Evolutionary conservation across 2,888 invertebrate species (phyloP).

Genomic region (Pandemis cinnamomeana): DNA sequence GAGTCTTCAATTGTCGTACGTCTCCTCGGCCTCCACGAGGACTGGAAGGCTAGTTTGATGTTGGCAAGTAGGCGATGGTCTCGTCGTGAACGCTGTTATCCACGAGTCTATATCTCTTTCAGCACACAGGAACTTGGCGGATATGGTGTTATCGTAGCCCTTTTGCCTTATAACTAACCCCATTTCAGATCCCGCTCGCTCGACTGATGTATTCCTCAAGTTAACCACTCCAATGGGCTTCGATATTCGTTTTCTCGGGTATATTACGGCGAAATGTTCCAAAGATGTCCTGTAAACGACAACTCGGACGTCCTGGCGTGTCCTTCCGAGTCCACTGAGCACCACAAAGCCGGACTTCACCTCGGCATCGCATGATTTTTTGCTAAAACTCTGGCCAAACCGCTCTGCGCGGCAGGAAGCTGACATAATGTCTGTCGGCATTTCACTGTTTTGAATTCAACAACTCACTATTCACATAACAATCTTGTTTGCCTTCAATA

Average conservation of each 20-base stretch:
- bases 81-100: constrained; percentile 84
- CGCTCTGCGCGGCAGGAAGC: constrained; percentile 62
- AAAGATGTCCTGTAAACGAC: constrained; percentile 86
- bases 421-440: constrained; percentile 74
- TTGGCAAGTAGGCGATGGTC: constrained; percentile 73
- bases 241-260: constrained; percentile 86
- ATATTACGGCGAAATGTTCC: constrained; percentile 87
- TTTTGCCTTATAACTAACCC: constrained; percentile 86
- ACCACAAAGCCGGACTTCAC: constrained; percentile 86
- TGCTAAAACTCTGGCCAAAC: constrained; percentile 67
- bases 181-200: constrained; percentile 74
- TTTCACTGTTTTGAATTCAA: constrained; percentile 62
- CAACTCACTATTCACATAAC: constrained; percentile 55
- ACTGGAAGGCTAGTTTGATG: constrained; percentile 84
- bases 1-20: constrained; percentile 51
- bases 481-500: constrained; percentile 50
- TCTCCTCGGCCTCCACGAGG: constrained; percentile 86
- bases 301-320: constrained; percentile 85
- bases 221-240: constrained; percentile 86
- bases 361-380: constrained; percentile 80
- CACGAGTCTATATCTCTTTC: constrained; percentile 85
- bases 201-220: constrained; percentile 85
- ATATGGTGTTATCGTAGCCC: constrained; percentile 86
- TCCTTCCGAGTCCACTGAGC: constrained; percentile 83
- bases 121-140: constrained; percentile 85